Percentiles rank a stretch among this genome's conserved stretches.
phyloP scores from a whole-genome alignment of 2,113 vertebrate genomes.

The Xenopus laevis region DNA sequence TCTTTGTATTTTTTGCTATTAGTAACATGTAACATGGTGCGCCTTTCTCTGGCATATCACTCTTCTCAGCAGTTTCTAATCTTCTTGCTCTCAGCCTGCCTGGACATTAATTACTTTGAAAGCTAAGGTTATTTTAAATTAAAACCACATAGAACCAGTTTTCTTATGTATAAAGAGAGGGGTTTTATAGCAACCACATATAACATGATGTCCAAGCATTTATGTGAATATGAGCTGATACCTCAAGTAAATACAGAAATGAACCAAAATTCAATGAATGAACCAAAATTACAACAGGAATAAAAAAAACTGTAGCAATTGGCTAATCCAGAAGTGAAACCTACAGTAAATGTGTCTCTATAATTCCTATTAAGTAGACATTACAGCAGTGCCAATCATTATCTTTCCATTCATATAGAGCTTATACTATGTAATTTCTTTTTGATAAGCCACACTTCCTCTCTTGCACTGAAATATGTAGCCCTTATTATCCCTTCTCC shows the following conservation, averaged over 20 bases:
- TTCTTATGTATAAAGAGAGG: conserved; percentile 32
- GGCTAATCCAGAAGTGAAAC: too few relatives aligned
- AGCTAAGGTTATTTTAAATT: conserved; percentile 46
- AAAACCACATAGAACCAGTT: conserved; percentile 34
- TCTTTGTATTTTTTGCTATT: conserved; percentile 10
- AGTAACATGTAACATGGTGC: conserved; percentile 32
- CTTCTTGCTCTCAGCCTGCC: conserved; percentile 37
- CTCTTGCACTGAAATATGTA: neutral
- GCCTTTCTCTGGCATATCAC: conserved; percentile 38
- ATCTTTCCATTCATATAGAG: neutral
- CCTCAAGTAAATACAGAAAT: neutral
- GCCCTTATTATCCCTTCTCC: neutral
- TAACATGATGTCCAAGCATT: conserved; percentile 4
- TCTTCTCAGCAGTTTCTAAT: conserved; percentile 44
- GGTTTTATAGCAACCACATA: conserved; percentile 21
- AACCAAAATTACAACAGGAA: neutral
- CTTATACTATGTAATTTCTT: neutral
- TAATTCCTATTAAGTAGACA: too few relatives aligned
- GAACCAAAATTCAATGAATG: neutral
- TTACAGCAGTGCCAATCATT: too few relatives aligned
- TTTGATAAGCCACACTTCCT: neutral
- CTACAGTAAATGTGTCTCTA: too few relatives aligned
- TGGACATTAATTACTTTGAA: conserved; percentile 45
- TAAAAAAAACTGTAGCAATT: too few relatives aligned
- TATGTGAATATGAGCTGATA: conserved; percentile 3